Evolutionary conservation across 2,888 invertebrate species (phyloP), one percentile per base, ranked within the genome.

Genomic region (Stenodema calcarata): DNA sequence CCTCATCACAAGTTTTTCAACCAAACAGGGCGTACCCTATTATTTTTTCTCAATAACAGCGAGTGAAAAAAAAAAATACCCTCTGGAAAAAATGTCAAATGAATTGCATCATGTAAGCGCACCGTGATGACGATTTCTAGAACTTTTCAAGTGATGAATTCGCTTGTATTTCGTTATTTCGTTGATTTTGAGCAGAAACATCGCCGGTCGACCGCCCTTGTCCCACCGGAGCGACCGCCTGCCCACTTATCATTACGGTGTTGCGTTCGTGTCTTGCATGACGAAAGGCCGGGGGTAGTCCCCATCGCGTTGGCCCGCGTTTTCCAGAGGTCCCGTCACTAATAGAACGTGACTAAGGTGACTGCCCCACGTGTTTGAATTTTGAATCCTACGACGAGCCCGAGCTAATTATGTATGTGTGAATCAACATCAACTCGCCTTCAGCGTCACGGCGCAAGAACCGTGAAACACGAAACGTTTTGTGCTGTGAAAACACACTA

Each of bases 271-370:
- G 23, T 62, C 62, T 62, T 62, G 62, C 62, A 62, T 62, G 62
- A 23, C 62, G 62, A 62, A 62, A 11, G 23, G 11, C 27, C 23
- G 23, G 62, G 18, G 0, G 18, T n/a, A n/a, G n/a, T 6, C 62
- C 62, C 62, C 27, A 35, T 62, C 23, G 23, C 23, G 23, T 18
- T 62, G 18, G 62, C 23, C 23, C 62, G 23, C 3, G 23, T 18
- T 62, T n/a, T 23, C 23, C 62, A 62, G 62, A 23, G 62, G 62
- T 23, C 62, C 62, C 62, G 62, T 62, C 62, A 62, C 62, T 62
- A 62, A 62, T 62, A 62, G 62, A 62, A 62, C 62, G 62, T 62
- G 62, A 62, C 62, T 62, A 62, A 62, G 62, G 62, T 62, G n/a
- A 62, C 62, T 62, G 23, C 23, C 62, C 27, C 62, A 62, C 62